Percentiles rank a stretch among this genome's conserved stretches.
Conservation (phyloP, 2,888 invertebrate genomes). For the Ornithoptera priamus region DNA sequence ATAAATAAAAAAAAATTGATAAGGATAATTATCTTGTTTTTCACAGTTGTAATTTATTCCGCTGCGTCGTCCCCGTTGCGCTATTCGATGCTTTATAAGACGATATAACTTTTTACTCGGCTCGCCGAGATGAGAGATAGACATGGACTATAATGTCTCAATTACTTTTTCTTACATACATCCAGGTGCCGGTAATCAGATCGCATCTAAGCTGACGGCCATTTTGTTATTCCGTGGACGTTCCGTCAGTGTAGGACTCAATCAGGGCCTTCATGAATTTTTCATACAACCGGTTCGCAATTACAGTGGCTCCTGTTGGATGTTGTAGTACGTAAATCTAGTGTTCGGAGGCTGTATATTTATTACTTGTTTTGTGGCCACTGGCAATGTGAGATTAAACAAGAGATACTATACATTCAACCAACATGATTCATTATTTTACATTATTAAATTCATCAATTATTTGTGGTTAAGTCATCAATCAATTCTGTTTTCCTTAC, state of each 20-base stretch:
- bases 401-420: not conserved
- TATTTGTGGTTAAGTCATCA: no score
- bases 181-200: constrained; percentile 29
- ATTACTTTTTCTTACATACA: constrained; percentile 29
- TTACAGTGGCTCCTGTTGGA: constrained; percentile 39
- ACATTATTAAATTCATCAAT: no score
- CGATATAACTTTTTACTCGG: constrained; percentile 18
- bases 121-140: constrained; percentile 16
- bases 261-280: constrained; percentile 65
- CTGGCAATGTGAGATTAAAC: not conserved
- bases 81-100: constrained; percentile 11
- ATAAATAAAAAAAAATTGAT: not conserved
- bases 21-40: not conserved
- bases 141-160: constrained; percentile 24
- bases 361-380: not conserved
- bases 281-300: constrained; percentile 63
- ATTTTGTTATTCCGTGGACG: constrained; percentile 29
- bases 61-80: not conserved
- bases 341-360: not conserved
- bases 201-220: constrained; percentile 27
- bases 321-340: constrained; percentile 12
- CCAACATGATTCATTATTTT: no score
- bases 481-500: no score
- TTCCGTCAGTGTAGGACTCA: constrained; percentile 40
- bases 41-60: not conserved